Conservation (phyloP, 2,797 vertebrate species). For the Monodelphis domestica region DNA sequence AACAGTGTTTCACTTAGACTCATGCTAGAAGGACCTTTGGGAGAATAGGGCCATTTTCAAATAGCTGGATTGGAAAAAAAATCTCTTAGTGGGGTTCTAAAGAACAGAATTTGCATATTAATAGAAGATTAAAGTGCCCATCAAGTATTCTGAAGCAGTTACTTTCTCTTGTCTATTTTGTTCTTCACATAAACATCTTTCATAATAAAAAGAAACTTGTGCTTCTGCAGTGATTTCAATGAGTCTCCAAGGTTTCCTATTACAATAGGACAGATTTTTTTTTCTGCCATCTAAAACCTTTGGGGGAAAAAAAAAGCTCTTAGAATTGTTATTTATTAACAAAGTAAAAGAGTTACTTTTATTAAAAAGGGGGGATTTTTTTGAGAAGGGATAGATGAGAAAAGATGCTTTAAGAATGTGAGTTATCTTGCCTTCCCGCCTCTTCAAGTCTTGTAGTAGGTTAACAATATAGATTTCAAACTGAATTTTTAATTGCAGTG, state of each 20-base stretch:
- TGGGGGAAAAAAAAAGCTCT: slow-evolving; percentile 73
- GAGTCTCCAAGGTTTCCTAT: slow-evolving; percentile 81
- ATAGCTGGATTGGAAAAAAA: slow-evolving; percentile 77
- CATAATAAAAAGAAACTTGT: slow-evolving; percentile 82
- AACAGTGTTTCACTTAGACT: slow-evolving; percentile 84
- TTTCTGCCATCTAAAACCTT: slow-evolving; percentile 77
- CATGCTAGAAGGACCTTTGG: slow-evolving; percentile 81
- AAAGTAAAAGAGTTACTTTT: slow-evolving; percentile 80
- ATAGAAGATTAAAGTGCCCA: slow-evolving; percentile 87
- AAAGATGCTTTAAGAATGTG: slow-evolving; percentile 49
- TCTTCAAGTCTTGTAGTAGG: neutral
- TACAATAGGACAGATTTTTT: slow-evolving; percentile 81
- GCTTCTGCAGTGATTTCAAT: slow-evolving; percentile 75
- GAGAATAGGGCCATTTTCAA: slow-evolving; percentile 83
- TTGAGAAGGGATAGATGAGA: slow-evolving; percentile 60
- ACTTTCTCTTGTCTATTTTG: slow-evolving; percentile 84
- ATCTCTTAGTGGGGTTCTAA: slow-evolving; percentile 82
- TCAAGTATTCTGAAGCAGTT: slow-evolving; percentile 84
- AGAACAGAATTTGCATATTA: slow-evolving; percentile 87
- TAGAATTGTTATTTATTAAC: slow-evolving; percentile 77
- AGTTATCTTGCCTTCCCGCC: neutral
- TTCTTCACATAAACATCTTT: slow-evolving; percentile 84
- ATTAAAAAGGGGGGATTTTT: slow-evolving; percentile 66
- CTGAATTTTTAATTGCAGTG: neutral
- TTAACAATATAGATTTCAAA: slow-evolving; percentile 52